A percentile compares a stretch with the other conserved stretches of the same genome.
Conservation (phyloP, 2,113 vertebrate species). For the Alosa alosa region DNA sequence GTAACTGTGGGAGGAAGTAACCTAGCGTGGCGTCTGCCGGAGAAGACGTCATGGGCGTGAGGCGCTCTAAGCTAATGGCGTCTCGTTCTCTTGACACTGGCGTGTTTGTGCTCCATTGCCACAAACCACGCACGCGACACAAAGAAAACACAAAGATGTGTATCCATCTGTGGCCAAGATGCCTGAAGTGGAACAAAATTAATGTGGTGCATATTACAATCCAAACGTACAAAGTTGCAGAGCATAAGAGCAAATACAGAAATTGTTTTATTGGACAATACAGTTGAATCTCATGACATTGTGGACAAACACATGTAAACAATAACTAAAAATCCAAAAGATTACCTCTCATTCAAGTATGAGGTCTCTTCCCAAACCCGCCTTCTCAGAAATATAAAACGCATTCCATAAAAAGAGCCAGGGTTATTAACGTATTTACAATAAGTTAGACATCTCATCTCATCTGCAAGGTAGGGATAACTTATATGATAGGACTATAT, state of each 20-base stretch:
- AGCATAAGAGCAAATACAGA: constrained; percentile 29
- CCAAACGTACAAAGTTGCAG: constrained; percentile 20
- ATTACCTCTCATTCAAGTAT: constrained; percentile 45
- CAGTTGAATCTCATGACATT: constrained; percentile 18
- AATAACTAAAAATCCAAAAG: constrained; percentile 43
- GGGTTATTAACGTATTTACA: constrained; percentile 64
- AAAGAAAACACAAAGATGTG: constrained; percentile 19
- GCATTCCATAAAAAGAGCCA: constrained; percentile 59
- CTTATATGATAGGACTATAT: constrained; percentile 46
- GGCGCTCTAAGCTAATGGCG: not conserved
- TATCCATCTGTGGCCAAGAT: not conserved
- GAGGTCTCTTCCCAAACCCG: constrained; percentile 32
- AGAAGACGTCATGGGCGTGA: not conserved
- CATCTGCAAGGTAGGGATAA: constrained; percentile 42
- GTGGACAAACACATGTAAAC: constrained; percentile 51
- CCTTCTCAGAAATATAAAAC: constrained; percentile 49
- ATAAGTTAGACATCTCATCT: constrained; percentile 69
- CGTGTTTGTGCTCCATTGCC: not conserved
- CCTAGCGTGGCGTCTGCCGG: not conserved
- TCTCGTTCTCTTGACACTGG: not conserved
- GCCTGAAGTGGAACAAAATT: not conserved
- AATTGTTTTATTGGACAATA: constrained; percentile 36
- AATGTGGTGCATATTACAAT: not conserved
- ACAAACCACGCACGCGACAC: constrained; percentile 27
- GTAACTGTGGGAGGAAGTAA: not conserved